phyloP scores from a whole-genome alignment of 2,113 vertebrate genomes.

The Galeopterus variegatus region DNA sequence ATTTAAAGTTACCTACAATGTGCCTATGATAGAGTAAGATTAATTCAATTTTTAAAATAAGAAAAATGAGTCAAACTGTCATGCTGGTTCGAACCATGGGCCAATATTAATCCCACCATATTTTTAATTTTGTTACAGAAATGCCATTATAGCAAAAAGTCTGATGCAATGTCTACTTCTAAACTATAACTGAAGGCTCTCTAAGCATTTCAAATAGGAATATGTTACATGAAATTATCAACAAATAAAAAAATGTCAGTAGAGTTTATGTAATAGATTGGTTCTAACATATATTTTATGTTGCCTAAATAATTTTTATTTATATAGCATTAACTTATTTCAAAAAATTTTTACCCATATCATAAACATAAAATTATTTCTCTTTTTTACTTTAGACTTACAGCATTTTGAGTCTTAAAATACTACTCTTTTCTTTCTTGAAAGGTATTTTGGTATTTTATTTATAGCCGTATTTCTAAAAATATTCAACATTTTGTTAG shows the following conservation, averaged over 20 bases:
- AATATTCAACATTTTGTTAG: neutral
- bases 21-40: neutral
- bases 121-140: neutral
- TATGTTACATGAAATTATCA: neutral
- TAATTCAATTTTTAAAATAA: neutral
- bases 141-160: neutral
- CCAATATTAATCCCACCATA: neutral
- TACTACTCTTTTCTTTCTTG: neutral
- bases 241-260: neutral
- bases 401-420: neutral
- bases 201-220: neutral
- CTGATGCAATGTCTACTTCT: neutral
- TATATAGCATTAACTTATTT: neutral
- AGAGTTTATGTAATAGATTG: neutral
- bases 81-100: neutral
- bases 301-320: neutral
- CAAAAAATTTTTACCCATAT: neutral
- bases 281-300: neutral
- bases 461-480: neutral
- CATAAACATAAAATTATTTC: constrained; percentile 32
- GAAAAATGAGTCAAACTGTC: neutral
- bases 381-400: neutral
- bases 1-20: neutral
- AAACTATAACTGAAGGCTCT: neutral
- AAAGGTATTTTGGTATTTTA: neutral